Base-by-base conservation (phyloP, 2,797 vertebrate species). In the Rhinichthys osculus region DNA sequence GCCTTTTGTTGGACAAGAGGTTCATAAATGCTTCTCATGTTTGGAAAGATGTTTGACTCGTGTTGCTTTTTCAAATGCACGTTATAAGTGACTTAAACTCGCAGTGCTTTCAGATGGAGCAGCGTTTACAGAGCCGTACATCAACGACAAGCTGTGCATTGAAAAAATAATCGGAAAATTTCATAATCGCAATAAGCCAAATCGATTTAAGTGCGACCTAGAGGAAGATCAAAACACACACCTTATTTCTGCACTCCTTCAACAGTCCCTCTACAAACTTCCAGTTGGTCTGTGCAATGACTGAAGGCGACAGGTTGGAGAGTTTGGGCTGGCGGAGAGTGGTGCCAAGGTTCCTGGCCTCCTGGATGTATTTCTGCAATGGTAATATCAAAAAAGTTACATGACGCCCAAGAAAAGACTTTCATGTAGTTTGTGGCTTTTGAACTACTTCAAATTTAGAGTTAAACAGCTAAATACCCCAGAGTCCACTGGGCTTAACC, bases 231-330 rank as follows among this genome's bases (percentile, higher is more conserved):
- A 76, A 67, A 74, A 59, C 30, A 78, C 90, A 70, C 92, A 99
- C 98, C 97, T 99, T 99, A 92, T 98, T 99, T 86, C 98, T 95
- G 90, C 98, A 99, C 89, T 99, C 98, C 90, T 99, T 99, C 86
- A 99, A 92, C 88, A 99, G 92, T 10, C 98, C 98, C 90, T 99
- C 98, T 23, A 99, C 98, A 95, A 99, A 99, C 88, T 99, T 99
- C 97, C 97, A 99, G 92, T 99, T 99, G 14, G 98, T 99, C 89
- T 99, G 98, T 78, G 98, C 98, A 79, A 99, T 99, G 87, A 99
- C 98, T 0, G 98, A 99, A 0, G 98, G 98, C 0, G 98, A 99
- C 42, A 99, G 96, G 94, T 99, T 99, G 86, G 98, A 99, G 54
- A 99, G 93, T 85, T 99, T 99, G 89, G 98, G 98, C 91, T 99